Evolutionary conservation across 2,113 vertebrate species (phyloP).

Genomic region (Poeciliopsis turrubarensis): DNA sequence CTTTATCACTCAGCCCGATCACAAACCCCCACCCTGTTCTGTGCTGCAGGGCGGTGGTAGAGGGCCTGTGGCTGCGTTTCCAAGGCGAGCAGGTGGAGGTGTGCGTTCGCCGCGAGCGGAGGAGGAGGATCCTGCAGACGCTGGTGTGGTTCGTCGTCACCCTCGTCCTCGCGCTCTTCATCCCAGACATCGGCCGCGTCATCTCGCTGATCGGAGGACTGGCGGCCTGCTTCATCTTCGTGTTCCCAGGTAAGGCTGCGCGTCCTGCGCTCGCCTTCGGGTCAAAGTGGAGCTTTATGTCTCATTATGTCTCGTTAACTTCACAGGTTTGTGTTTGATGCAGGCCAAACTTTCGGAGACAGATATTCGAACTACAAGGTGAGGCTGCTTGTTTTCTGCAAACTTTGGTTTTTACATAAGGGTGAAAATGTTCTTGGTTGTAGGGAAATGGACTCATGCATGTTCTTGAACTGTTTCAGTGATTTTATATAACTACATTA

Average conservation of each 20-base stretch:
- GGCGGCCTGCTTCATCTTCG: conserved; percentile 95
- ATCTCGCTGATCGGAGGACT: conserved; percentile 95
- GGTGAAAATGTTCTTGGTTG: not conserved
- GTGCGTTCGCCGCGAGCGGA: conserved; percentile 86
- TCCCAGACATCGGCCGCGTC: conserved; percentile 94
- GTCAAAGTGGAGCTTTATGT: not conserved
- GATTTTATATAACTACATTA: no score
- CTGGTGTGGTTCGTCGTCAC: conserved; percentile 91
- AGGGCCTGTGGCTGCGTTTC: conserved; percentile 95
- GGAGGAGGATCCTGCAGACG: conserved; percentile 88
- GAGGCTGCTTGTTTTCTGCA: conserved; percentile 47
- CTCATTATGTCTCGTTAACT: conserved; percentile 5
- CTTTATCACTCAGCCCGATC: no score
- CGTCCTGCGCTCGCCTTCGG: not conserved
- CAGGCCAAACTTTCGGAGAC: conserved; percentile 93
- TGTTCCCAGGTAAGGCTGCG: conserved; percentile 88
- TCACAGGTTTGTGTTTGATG: conserved; percentile 85
- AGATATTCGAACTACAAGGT: conserved; percentile 87
- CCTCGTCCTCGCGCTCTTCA: conserved; percentile 93
- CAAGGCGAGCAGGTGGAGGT: conserved; percentile 88
- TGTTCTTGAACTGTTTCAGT: no score
- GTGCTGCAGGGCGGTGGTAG: conserved; percentile 87
- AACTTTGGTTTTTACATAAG: not conserved
- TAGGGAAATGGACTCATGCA: not conserved
- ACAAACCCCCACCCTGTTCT: not conserved